A percentile compares a stretch with the other conserved stretches of the same genome.
Evolutionary conservation across 1,140 invertebrate species (phyloP).

Genomic region (Caenorhabditis briggsae): DNA sequence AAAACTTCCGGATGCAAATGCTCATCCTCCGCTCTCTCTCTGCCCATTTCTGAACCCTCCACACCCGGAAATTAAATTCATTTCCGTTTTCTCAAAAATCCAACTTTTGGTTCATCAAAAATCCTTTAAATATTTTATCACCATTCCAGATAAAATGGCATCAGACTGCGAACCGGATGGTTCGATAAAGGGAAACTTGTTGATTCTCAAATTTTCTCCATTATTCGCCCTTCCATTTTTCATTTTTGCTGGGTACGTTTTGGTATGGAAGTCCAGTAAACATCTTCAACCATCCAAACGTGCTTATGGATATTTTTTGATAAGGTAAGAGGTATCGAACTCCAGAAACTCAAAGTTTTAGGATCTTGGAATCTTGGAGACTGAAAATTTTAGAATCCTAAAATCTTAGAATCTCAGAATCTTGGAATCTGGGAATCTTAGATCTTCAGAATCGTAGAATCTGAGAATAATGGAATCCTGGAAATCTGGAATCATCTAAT

Average conservation of each 20-base stretch:
- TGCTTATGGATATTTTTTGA: constrained; percentile 10
- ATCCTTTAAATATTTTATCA: too few species aligned
- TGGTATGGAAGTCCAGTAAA: constrained; percentile 23
- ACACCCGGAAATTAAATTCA: constrained; percentile 19
- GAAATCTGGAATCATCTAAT: too few species aligned
- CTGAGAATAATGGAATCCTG: too few species aligned
- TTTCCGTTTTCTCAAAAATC: background rate
- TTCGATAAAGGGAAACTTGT: constrained; percentile 4
- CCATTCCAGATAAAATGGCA: background rate
- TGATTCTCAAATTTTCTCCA: constrained; percentile 4
- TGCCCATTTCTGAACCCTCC: background rate
- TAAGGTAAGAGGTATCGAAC: background rate
- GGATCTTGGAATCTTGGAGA: too few species aligned
- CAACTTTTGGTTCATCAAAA: background rate
- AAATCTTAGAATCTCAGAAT: too few species aligned
- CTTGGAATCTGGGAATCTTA: background rate
- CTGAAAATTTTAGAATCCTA: too few species aligned
- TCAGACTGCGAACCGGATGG: background rate
- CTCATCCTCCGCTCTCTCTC: too few species aligned
- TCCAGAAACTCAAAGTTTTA: background rate
- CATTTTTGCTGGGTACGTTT: constrained; percentile 13
- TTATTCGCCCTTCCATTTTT: background rate
- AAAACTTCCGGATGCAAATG: too few species aligned
- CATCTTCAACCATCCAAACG: constrained; percentile 11
- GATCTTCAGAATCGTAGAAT: too few species aligned